These are phyloP conservation scores for Caranx ignobilis DNA, from an alignment of 2,113 vertebrate genomes.

Conservation along the genomic window DNA sequence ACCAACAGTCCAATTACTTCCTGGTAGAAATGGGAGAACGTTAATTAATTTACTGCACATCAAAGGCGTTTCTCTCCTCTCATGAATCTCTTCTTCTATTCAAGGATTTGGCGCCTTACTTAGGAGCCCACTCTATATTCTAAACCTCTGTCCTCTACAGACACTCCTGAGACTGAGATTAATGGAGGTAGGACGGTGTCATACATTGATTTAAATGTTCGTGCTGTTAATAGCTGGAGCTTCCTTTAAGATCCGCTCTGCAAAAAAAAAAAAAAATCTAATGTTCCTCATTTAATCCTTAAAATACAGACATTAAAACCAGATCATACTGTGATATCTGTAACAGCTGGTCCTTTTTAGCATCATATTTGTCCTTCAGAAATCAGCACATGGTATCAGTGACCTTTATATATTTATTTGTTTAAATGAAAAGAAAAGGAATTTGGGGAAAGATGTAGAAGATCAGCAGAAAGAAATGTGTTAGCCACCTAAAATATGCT, in stretches of 20 bases:
- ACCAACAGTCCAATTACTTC: conserved; percentile 48
- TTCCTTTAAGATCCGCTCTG: conserved; percentile 10
- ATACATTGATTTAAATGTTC: conserved; percentile 21
- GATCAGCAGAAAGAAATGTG: too few species aligned
- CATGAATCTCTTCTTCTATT: conserved; percentile 14
- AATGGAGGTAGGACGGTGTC: conserved; percentile 27
- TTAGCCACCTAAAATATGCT: too few species aligned
- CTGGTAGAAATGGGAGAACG: conserved; percentile 22
- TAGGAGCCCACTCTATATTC: conserved; percentile 35
- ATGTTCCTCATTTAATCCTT: not conserved
- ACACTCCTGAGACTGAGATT: conserved; percentile 25
- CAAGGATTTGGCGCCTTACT: conserved; percentile 29
- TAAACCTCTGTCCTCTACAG: conserved; percentile 19
- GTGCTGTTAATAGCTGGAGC: not conserved
- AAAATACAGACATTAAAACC: not conserved
- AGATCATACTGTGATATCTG: not conserved
- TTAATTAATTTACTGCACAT: conserved; percentile 53
- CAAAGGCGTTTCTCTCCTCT: conserved; percentile 40
- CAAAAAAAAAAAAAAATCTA: not conserved
- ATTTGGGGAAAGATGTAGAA: too few species aligned
- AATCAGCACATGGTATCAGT: too few species aligned
- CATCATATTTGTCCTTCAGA: not conserved
- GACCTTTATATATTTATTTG: too few species aligned
- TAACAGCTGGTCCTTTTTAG: not conserved
- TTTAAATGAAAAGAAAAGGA: too few species aligned